These are phyloP conservation scores for Neoarius graeffei DNA, from an alignment of 2,113 vertebrate species.

Conservation along the genomic window DNA sequence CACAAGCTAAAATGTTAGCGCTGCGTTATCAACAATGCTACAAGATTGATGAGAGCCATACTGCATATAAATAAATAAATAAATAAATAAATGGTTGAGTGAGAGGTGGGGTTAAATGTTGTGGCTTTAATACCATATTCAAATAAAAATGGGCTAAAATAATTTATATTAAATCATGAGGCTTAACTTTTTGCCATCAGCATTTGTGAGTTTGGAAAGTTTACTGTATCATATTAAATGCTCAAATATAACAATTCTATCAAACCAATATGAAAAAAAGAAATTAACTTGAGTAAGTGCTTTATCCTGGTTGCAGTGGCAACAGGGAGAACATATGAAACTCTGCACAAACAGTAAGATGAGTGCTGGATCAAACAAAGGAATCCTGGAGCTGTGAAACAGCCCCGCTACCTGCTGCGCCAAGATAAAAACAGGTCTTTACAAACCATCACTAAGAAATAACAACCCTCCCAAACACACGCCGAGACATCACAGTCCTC, in stretches of 20 bases:
- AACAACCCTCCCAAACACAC: neutral
- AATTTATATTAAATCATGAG: neutral
- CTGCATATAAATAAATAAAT: neutral
- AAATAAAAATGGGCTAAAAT: neutral
- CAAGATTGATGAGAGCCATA: neutral
- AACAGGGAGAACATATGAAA: neutral
- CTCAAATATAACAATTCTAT: neutral
- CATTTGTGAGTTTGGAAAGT: neutral
- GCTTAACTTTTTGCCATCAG: neutral
- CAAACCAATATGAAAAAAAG: neutral
- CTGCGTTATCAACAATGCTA: slow-evolving; percentile 41
- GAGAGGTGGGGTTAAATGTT: neutral
- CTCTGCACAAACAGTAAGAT: neutral
- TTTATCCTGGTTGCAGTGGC: neutral
- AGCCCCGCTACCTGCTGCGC: neutral
- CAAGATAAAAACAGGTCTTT: neutral
- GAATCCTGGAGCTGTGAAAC: neutral
- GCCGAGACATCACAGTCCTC: neutral
- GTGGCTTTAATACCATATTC: too few species aligned
- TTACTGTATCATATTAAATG: neutral
- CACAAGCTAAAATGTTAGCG: neutral
- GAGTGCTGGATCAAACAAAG: neutral
- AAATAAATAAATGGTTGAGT: neutral
- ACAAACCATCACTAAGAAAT: neutral
- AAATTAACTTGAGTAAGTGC: neutral